A percentile compares a stretch with the other conserved stretches of the same genome.
These are phyloP conservation scores for Drosophila ustulata DNA, from an alignment of 2,888 invertebrate species.

Conservation along the genomic window DNA sequence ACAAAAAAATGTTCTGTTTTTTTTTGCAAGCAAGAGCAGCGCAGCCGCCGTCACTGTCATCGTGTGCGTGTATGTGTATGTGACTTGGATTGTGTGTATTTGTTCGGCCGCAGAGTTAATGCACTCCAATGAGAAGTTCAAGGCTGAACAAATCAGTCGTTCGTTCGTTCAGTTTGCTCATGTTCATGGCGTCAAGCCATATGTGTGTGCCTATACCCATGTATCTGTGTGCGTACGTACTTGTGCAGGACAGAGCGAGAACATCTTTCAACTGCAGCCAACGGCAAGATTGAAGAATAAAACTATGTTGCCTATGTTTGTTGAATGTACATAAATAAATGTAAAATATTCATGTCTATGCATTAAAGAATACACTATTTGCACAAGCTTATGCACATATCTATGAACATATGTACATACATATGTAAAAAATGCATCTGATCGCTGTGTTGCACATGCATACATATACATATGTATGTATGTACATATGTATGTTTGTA, in stretches of 20 bases:
- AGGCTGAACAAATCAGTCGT: constrained; percentile 84
- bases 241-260: constrained; percentile 15
- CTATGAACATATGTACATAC: constrained; percentile 6
- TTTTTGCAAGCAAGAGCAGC: constrained; percentile 40
- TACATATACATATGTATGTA: constrained; percentile 11
- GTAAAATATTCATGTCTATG: constrained; percentile 38
- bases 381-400: background rate
- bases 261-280: constrained; percentile 46
- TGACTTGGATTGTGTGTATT: constrained; percentile 37
- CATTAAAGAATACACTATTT: constrained; percentile 9
- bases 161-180: constrained; percentile 60
- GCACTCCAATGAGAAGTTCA: constrained; percentile 85
- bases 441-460: too few relatives aligned
- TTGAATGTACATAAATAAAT: constrained; percentile 5
- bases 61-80: constrained; percentile 18
- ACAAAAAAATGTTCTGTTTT: constrained; percentile 38
- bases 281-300: constrained; percentile 48
- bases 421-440: constrained; percentile 3
- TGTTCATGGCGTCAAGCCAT: constrained; percentile 55
- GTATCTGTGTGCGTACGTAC: constrained; percentile 15
- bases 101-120: constrained; percentile 81
- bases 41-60: constrained; percentile 26
- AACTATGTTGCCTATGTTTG: constrained; percentile 35
- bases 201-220: constrained; percentile 3
- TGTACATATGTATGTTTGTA: background rate